Percentiles rank a stretch among this genome's conserved stretches.
These are phyloP conservation scores for Lepidochitona cinerea DNA, from an alignment of 2,888 invertebrate species.

Conservation along the genomic window DNA sequence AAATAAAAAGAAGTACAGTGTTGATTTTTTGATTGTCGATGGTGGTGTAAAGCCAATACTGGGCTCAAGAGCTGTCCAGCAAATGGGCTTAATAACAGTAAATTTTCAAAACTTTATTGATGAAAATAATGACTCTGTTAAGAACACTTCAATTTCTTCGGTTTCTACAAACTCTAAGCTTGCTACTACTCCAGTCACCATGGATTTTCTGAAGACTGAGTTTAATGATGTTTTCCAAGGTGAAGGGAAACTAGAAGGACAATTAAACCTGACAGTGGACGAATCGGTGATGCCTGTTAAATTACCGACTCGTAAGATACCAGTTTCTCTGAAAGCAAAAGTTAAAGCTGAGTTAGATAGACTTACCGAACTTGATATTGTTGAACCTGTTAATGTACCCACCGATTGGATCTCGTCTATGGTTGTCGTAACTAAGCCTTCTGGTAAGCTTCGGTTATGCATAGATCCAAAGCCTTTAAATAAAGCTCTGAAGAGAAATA, in stretches of 20 bases:
- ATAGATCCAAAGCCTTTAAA: constrained; percentile 32
- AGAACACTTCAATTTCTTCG: background rate
- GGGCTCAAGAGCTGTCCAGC: background rate
- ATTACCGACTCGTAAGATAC: background rate
- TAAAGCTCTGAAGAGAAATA: constrained; percentile 19
- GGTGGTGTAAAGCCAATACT: background rate
- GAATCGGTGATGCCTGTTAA: background rate
- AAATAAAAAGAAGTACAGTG: constrained; percentile 4
- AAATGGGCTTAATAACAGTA: background rate
- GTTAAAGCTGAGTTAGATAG: background rate
- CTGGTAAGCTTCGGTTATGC: constrained; percentile 21
- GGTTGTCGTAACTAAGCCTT: constrained; percentile 21
- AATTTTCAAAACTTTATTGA: background rate
- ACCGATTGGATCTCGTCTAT: constrained; percentile 33
- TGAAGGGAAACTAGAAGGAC: constrained; percentile 22
- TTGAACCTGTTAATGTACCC: constrained; percentile 15
- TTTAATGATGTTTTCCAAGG: background rate
- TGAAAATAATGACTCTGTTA: background rate
- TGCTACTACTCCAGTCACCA: background rate
- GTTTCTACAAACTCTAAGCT: background rate
- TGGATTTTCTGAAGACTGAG: background rate
- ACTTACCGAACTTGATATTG: constrained; percentile 3
- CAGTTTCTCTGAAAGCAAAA: background rate
- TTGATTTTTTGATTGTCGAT: background rate
- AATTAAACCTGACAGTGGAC: constrained; percentile 1